Conservation (phyloP, 2,113 vertebrate species). For the Anolis carolinensis region DNA sequence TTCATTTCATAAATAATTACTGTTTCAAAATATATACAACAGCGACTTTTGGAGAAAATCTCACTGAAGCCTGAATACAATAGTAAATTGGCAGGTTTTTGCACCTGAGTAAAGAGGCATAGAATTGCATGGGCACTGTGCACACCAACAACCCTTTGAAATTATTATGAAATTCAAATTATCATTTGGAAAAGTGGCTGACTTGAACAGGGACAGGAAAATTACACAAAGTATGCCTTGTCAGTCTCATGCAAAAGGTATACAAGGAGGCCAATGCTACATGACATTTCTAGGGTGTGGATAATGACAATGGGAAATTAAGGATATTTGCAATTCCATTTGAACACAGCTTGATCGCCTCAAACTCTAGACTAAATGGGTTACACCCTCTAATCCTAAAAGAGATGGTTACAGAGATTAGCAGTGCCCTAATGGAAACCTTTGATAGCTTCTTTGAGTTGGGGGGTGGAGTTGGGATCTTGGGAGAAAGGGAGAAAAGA, state of each 20-base stretch:
- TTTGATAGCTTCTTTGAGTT: constrained; percentile 5
- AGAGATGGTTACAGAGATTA: constrained; percentile 23
- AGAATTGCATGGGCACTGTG: neutral
- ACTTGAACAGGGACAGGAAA: neutral
- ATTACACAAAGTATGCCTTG: neutral
- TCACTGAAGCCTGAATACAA: neutral
- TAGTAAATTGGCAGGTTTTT: neutral
- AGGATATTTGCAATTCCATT: constrained; percentile 22
- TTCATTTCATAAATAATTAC: neutral
- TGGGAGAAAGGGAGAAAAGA: neutral
- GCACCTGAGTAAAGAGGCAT: neutral
- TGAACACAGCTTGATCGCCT: constrained; percentile 16
- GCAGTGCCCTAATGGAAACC: neutral
- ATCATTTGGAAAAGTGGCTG: neutral
- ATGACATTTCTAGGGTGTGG: constrained; percentile 2
- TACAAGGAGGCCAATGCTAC: neutral
- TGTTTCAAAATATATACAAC: too few species aligned
- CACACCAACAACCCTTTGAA: neutral
- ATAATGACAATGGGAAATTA: constrained; percentile 10
- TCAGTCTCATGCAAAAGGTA: neutral
- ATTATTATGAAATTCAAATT: neutral
- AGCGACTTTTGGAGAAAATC: neutral
- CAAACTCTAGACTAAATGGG: constrained; percentile 17
- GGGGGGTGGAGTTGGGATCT: neutral
- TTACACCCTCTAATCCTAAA: constrained; percentile 34